phyloP scores from a whole-genome alignment of 2,797 vertebrate genomes.

The Parauchenoglanis ngamensis region DNA sequence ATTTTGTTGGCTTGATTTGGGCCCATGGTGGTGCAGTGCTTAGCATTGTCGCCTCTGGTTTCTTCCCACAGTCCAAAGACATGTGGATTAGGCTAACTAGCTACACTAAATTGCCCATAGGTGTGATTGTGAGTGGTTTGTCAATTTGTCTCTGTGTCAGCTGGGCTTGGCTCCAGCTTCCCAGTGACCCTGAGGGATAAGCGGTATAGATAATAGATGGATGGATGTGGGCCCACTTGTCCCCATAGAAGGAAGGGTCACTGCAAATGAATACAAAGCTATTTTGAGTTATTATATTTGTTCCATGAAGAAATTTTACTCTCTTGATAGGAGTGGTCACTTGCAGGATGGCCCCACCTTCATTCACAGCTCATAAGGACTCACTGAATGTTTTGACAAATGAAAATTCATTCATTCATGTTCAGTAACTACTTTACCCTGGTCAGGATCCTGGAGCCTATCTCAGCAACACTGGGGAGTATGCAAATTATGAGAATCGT shows the following conservation, averaged over 20 bases:
- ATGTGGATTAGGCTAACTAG: too few species aligned
- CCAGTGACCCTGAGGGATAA: too few species aligned
- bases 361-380: not conserved
- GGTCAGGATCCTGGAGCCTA: not conserved
- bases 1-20: not conserved
- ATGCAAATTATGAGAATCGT: not conserved
- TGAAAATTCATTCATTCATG: not conserved
- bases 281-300: not conserved
- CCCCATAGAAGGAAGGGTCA: not conserved
- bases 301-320: not conserved
- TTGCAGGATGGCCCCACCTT: not conserved
- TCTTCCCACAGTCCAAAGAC: too few species aligned
- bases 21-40: too few species aligned
- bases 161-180: too few species aligned
- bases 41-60: too few species aligned
- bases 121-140: too few species aligned
- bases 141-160: too few species aligned
- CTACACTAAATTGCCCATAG: too few species aligned
- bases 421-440: not conserved
- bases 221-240: not conserved
- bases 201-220: too few species aligned
- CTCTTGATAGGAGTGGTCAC: not conserved
- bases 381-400: not conserved
- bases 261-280: not conserved
- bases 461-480: not conserved